These are phyloP conservation scores for Lonchura striata DNA, from an alignment of 2,113 vertebrate species.

Conservation along the genomic window DNA sequence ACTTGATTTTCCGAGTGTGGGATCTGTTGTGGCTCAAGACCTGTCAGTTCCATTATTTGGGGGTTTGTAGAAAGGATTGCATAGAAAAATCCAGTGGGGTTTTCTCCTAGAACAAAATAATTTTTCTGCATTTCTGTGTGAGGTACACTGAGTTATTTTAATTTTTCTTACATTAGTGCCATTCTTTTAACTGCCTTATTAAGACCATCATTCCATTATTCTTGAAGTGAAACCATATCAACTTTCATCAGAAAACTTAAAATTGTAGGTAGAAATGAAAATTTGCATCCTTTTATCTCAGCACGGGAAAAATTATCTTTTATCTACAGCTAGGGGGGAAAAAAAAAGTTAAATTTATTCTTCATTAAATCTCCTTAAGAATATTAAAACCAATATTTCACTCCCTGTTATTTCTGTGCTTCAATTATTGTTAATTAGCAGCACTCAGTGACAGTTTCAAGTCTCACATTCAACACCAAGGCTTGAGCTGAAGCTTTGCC, in stretches of 20 bases:
- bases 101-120: background rate
- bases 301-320: no score
- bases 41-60: background rate
- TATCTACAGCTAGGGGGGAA: background rate
- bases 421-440: constrained; percentile 25
- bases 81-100: background rate
- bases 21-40: background rate
- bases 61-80: background rate
- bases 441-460: background rate
- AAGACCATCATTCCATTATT: background rate
- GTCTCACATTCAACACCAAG: background rate
- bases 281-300: background rate
- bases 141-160: background rate
- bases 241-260: background rate
- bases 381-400: background rate
- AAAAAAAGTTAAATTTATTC: background rate
- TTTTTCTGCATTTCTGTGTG: background rate
- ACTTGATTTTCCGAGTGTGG: background rate
- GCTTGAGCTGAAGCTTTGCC: background rate
- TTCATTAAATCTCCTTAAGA: background rate
- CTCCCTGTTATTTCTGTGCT: background rate
- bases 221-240: background rate
- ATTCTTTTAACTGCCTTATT: background rate
- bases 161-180: background rate
- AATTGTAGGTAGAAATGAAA: background rate